Conservation (phyloP, 2,113 vertebrate genomes). For the Plecturocebus donacophilus region DNA sequence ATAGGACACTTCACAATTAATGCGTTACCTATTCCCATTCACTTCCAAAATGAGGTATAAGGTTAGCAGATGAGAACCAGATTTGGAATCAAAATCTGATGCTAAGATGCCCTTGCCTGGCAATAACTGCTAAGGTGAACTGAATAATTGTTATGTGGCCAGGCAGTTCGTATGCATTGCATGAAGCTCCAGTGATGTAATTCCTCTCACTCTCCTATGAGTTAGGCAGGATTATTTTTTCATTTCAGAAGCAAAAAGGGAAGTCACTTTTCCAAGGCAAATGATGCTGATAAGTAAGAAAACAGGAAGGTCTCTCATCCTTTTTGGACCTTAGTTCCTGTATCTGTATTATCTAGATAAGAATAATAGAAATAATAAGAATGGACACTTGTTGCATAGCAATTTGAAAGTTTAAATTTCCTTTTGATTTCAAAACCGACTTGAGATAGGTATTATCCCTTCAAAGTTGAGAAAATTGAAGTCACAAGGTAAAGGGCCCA, state of each 20-base stretch:
- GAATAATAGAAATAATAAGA: background rate
- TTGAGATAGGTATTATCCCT: background rate
- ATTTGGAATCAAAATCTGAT: background rate
- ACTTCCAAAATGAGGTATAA: background rate
- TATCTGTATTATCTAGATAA: background rate
- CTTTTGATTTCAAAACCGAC: background rate
- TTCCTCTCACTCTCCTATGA: background rate
- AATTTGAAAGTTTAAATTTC: background rate
- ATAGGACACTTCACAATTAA: background rate
- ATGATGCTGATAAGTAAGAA: background rate
- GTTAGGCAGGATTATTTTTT: background rate
- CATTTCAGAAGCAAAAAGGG: background rate
- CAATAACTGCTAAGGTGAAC: too few species aligned
- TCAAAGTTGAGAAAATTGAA: background rate
- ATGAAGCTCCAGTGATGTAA: background rate
- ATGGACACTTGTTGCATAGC: background rate
- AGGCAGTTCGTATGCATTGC: accelerated
- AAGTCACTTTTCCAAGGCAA: background rate
- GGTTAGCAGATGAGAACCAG: background rate
- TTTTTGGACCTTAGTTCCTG: background rate
- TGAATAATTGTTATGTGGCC: background rate
- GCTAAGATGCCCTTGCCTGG: background rate
- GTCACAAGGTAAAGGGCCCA: background rate
- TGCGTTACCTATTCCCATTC: background rate
- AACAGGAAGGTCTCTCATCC: background rate